Conservation (phyloP, 2,113 vertebrate genomes). For the Lepisosteus oculatus region DNA sequence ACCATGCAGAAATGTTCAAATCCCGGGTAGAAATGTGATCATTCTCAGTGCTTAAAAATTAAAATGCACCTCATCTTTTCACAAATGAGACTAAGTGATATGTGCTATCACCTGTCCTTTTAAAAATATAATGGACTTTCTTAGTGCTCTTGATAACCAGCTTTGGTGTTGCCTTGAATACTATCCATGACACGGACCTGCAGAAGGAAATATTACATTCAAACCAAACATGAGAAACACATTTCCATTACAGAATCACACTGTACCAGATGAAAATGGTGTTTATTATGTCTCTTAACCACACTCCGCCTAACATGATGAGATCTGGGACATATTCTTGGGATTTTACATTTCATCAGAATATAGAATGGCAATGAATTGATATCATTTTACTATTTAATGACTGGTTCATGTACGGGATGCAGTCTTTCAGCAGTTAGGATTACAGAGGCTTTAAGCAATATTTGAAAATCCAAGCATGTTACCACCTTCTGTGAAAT, state of each 20-base stretch:
- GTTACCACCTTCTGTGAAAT: slow-evolving; percentile 52
- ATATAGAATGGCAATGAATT: slow-evolving; percentile 15
- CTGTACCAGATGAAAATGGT: slow-evolving; percentile 12
- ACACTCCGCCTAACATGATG: too few species aligned
- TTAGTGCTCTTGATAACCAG: too few species aligned
- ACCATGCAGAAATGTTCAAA: too few species aligned
- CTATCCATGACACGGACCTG: too few species aligned
- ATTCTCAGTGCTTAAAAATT: too few species aligned
- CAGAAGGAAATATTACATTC: too few species aligned
- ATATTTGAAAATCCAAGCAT: slow-evolving; percentile 50
- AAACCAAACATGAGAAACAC: not conserved
- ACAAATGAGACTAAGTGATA: too few species aligned
- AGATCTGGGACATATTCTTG: slow-evolving; percentile 5
- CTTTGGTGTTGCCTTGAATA: too few species aligned
- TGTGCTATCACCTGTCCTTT: too few species aligned
- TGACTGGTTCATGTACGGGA: slow-evolving; percentile 13
- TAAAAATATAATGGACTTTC: too few species aligned
- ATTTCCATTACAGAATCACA: slow-evolving; percentile 12
- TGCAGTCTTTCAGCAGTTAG: slow-evolving; percentile 25
- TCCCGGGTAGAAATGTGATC: too few species aligned
- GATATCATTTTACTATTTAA: slow-evolving; percentile 41
- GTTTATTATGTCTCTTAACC: slow-evolving; percentile 15
- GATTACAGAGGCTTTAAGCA: slow-evolving; percentile 40
- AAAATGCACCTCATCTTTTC: too few species aligned
- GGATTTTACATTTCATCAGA: slow-evolving; percentile 25